phyloP scores from a whole-genome alignment of 2,888 invertebrate genomes.

The Euzetes globulus region DNA sequence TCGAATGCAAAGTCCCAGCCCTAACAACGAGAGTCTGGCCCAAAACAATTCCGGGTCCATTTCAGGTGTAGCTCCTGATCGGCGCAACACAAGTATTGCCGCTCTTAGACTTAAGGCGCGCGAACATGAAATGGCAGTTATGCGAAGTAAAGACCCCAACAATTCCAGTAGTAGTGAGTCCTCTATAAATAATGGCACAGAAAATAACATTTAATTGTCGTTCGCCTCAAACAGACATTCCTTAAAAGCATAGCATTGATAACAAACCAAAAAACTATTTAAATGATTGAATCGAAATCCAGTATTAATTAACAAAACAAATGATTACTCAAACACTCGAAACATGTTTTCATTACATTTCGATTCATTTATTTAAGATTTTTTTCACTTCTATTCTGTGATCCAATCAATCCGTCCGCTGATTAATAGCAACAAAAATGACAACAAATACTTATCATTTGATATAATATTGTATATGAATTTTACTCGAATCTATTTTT shows the following conservation, averaged over 20 bases:
- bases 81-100: slow-evolving; percentile 61
- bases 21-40: not conserved
- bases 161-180: slow-evolving; percentile 26
- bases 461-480: not conserved
- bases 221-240: not conserved
- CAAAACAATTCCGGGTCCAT: not conserved
- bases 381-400: slow-evolving; percentile 12
- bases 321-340: not conserved
- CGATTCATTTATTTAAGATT: not conserved
- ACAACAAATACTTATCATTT: slow-evolving; percentile 14
- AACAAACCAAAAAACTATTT: not conserved
- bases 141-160: slow-evolving; percentile 32
- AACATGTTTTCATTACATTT: not conserved
- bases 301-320: not conserved
- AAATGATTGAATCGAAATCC: not conserved
- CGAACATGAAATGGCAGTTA: slow-evolving; percentile 61
- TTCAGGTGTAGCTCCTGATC: slow-evolving; percentile 45
- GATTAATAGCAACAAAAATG: slow-evolving; percentile 13
- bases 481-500: not conserved
- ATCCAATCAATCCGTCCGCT: slow-evolving; percentile 22
- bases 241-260: not conserved
- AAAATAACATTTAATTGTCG: slow-evolving; percentile 2
- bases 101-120: slow-evolving; percentile 76
- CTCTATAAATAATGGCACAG: slow-evolving; percentile 9
- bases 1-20: not conserved